phyloP scores from a whole-genome alignment of 2,797 vertebrate species.

The Pseudocheirus occidentalis region DNA sequence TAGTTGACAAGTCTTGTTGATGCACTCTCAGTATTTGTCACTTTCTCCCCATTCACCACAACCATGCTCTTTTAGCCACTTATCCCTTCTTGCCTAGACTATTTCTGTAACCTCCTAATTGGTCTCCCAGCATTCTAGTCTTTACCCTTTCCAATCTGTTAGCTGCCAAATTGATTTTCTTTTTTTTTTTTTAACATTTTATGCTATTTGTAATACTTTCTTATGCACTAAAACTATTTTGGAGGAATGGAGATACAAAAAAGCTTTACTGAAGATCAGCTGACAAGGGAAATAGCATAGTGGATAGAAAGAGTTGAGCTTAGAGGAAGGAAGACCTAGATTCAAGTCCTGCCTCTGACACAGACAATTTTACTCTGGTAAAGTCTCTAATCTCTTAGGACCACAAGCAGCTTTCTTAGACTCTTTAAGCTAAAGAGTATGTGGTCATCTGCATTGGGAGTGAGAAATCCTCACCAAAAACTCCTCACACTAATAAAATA shows the following conservation, averaged over 20 bases:
- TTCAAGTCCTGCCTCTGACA: background rate
- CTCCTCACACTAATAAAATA: background rate
- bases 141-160: background rate
- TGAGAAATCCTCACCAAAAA: background rate
- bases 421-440: background rate
- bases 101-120: background rate
- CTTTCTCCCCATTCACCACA: background rate
- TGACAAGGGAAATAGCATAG: background rate
- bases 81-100: background rate
- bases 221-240: background rate
- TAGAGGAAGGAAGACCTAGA: background rate
- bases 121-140: background rate
- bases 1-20: background rate
- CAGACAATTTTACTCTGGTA: background rate
- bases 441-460: background rate
- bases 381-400: background rate
- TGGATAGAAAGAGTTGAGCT: background rate
- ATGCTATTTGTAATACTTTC: background rate
- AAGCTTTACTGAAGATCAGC: background rate
- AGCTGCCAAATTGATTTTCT: too few relatives aligned
- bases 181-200: background rate
- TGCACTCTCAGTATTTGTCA: background rate
- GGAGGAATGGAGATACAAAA: background rate
- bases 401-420: background rate
- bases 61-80: background rate